Evolutionary conservation across 2,113 vertebrate genomes (phyloP).

Genomic region (Thamnophis sirtalis): DNA sequence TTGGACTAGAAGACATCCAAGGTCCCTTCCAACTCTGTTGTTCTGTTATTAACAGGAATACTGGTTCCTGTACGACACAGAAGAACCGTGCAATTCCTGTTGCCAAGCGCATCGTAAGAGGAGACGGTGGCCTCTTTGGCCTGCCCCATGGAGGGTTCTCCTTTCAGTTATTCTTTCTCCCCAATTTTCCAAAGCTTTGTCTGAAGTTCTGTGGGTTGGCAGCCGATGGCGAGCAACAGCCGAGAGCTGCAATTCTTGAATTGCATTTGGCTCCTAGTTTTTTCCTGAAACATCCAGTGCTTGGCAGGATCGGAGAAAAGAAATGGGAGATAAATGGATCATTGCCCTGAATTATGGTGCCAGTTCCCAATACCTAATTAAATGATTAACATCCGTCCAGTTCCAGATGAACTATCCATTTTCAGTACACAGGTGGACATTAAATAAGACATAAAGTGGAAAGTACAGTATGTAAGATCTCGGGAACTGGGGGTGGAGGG

Average conservation of each 20-base stretch:
- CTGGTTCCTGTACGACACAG: background rate
- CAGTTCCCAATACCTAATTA: conserved; percentile 8
- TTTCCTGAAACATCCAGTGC: background rate
- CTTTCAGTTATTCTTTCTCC: background rate
- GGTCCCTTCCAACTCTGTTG: background rate
- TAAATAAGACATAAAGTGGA: background rate
- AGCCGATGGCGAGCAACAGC: background rate
- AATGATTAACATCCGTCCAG: background rate
- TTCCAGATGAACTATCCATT: conserved; percentile 8
- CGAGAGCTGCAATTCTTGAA: background rate
- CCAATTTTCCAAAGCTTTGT: background rate
- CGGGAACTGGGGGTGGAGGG: background rate
- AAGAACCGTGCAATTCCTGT: background rate
- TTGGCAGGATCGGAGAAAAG: conserved; percentile 5
- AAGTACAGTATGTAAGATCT: background rate
- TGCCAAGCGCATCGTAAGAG: background rate
- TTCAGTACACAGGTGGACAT: background rate
- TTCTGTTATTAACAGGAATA: background rate
- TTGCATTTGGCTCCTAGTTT: background rate
- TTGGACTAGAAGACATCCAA: background rate
- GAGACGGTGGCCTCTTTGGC: background rate
- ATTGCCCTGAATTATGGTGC: conserved; percentile 21
- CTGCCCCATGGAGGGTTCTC: background rate
- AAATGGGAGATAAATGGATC: background rate
- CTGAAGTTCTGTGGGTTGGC: background rate